Conservation (phyloP, 2,888 invertebrate genomes). For the Habrosyne pyritoides region DNA sequence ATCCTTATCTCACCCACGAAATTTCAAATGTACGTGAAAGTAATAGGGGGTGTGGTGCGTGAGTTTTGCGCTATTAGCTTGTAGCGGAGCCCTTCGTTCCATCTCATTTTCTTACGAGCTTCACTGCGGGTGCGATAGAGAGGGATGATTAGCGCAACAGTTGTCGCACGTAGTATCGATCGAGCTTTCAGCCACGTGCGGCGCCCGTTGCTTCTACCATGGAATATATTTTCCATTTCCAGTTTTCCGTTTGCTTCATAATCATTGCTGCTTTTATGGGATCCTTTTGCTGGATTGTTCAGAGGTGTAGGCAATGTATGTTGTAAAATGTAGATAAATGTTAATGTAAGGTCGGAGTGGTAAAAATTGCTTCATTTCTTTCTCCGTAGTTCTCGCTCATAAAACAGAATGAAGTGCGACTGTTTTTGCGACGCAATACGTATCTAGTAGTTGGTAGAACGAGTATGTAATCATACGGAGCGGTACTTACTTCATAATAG, state of each 20-base stretch:
- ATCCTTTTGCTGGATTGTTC: neutral
- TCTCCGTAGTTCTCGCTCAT: constrained; percentile 45
- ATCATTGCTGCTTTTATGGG: constrained; percentile 34
- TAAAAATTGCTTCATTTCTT: constrained; percentile 63
- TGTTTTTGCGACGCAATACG: neutral
- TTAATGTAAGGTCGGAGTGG: constrained; percentile 16
- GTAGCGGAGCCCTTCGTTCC: constrained; percentile 58
- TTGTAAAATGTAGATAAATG: neutral
- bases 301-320: neutral
- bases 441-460: neutral
- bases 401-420: constrained; percentile 46
- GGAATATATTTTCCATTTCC: constrained; percentile 36
- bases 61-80: constrained; percentile 72
- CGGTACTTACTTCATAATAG: neutral
- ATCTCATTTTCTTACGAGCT: constrained; percentile 35
- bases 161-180: constrained; percentile 78
- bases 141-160: constrained; percentile 70
- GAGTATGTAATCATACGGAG: neutral
- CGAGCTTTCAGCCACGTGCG: constrained; percentile 67
- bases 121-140: constrained; percentile 37
- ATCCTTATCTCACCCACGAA: constrained; percentile 41
- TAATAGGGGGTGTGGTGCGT: constrained; percentile 60
- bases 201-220: constrained; percentile 45
- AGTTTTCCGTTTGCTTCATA: constrained; percentile 26
- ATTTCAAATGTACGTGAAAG: constrained; percentile 27